Evolutionary conservation across 2,888 invertebrate genomes (phyloP).

Genomic region (Liposcelis brunnea): DNA sequence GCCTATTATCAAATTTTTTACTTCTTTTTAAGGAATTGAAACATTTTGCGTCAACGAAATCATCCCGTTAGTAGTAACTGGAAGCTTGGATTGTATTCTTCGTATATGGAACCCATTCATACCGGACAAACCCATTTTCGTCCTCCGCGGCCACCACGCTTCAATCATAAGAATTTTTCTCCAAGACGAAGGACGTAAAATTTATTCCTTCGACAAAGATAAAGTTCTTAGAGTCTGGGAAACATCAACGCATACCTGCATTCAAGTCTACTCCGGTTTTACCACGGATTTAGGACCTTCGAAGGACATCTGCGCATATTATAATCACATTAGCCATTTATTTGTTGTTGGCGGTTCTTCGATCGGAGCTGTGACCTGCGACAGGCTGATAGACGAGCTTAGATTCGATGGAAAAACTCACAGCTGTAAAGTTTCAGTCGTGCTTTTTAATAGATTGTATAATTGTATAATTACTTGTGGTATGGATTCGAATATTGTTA

Average conservation of each 20-base stretch:
- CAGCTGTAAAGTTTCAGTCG: slow-evolving; percentile 43
- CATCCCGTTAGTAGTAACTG: slow-evolving; percentile 35
- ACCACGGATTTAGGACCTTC: background rate
- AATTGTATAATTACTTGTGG: slow-evolving; percentile 33
- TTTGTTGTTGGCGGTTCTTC: background rate
- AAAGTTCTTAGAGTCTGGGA: slow-evolving; percentile 65
- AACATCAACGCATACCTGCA: slow-evolving; percentile 40
- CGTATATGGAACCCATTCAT: slow-evolving; percentile 69
- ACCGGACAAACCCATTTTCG: slow-evolving; percentile 41
- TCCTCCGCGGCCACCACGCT: slow-evolving; percentile 51
- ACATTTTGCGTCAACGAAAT: slow-evolving; percentile 28
- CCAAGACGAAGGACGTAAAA: slow-evolving; percentile 42
- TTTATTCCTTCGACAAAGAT: slow-evolving; percentile 56
- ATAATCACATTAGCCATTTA: too few relatives aligned
- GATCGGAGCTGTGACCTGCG: background rate
- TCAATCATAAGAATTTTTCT: slow-evolving; percentile 47
- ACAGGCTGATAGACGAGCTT: too few relatives aligned
- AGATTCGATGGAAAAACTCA: slow-evolving; percentile 48
- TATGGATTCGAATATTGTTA: slow-evolving; percentile 60
- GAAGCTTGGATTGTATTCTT: slow-evolving; percentile 56
- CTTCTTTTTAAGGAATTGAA: slow-evolving; percentile 2
- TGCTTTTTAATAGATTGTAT: slow-evolving; percentile 60
- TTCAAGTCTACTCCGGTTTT: slow-evolving; percentile 33
- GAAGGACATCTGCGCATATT: too few relatives aligned
- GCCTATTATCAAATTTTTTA: background rate